Percentiles rank a stretch among this genome's conserved stretches.
phyloP scores from a whole-genome alignment of 2,797 vertebrate species.

The Eulemur albifrons region DNA sequence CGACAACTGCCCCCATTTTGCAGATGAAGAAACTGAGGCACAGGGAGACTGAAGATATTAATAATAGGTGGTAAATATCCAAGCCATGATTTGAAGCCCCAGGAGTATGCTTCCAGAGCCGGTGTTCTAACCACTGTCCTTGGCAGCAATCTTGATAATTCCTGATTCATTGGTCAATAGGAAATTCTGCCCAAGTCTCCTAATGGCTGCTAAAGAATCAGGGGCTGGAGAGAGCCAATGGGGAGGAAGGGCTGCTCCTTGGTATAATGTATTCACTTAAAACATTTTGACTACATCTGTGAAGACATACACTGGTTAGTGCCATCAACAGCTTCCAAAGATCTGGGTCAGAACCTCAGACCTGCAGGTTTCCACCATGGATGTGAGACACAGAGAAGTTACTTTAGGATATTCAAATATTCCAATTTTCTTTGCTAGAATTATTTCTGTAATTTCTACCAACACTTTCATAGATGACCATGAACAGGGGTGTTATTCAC shows the following conservation, averaged over 20 bases:
- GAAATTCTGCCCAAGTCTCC: background rate
- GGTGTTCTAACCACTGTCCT: rapidly evolving
- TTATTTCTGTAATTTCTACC: background rate
- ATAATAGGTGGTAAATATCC: background rate
- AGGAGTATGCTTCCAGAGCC: background rate
- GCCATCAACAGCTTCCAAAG: background rate
- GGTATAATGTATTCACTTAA: background rate
- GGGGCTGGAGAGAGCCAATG: background rate
- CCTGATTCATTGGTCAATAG: background rate
- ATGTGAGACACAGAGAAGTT: background rate
- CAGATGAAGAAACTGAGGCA: background rate
- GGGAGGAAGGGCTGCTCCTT: background rate
- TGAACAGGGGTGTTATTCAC: background rate
- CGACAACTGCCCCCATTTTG: background rate
- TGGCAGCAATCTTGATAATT: background rate
- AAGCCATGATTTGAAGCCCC: background rate
- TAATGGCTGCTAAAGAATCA: background rate
- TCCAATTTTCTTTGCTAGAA: background rate
- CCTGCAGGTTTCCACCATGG: background rate
- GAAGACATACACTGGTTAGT: background rate
- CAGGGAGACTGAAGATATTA: background rate
- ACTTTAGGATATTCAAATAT: background rate
- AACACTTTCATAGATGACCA: background rate
- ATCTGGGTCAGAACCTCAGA: background rate
- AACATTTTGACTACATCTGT: background rate